Conservation (phyloP, 2,113 vertebrate genomes). For the Pangasianodon gigas region DNA sequence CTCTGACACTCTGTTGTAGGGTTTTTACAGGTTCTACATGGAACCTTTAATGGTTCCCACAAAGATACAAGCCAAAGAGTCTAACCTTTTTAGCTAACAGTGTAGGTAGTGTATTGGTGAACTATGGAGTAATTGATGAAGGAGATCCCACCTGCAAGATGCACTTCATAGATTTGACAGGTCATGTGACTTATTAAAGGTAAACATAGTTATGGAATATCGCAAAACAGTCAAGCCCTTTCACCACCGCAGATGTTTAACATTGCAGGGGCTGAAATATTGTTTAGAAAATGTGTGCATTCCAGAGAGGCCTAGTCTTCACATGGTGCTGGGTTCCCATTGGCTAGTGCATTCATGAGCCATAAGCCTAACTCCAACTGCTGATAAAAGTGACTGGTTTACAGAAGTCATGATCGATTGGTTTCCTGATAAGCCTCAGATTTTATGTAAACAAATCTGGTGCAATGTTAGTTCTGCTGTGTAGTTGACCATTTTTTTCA, state of each 20-base stretch:
- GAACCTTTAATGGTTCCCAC: neutral
- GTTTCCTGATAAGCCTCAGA: neutral
- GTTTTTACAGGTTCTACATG: neutral
- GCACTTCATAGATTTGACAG: neutral
- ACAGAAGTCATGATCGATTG: neutral
- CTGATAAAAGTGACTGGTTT: neutral
- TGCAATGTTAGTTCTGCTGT: neutral
- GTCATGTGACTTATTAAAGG: neutral
- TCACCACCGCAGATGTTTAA: slow-evolving; percentile 21
- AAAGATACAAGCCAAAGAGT: neutral
- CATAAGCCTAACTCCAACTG: neutral
- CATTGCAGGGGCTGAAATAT: slow-evolving; percentile 3
- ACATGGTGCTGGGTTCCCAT: neutral
- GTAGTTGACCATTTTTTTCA: neutral
- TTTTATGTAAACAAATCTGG: slow-evolving; percentile 10
- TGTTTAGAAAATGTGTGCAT: slow-evolving; percentile 21
- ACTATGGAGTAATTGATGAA: neutral
- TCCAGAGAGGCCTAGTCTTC: neutral
- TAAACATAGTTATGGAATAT: neutral
- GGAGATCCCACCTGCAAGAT: neutral
- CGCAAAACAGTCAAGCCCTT: neutral
- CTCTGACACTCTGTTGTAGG: neutral
- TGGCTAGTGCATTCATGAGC: neutral
- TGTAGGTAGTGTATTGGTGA: neutral
- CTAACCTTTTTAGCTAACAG: neutral